phyloP scores from a whole-genome alignment of 1,140 invertebrate genomes.

The Drosophila azteca region DNA sequence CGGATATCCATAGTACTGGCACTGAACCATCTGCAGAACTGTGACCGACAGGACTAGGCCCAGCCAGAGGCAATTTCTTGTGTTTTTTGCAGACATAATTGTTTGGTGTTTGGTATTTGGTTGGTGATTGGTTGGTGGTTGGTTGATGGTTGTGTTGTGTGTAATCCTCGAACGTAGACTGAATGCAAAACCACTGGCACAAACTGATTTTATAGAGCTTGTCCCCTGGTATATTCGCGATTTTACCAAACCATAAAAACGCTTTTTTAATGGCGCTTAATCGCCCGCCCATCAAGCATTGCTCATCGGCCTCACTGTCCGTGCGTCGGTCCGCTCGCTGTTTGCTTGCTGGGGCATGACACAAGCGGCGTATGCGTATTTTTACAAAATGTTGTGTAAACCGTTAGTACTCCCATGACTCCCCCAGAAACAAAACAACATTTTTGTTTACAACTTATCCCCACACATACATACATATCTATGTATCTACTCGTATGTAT shows the following conservation, averaged over 20 bases:
- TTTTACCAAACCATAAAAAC: constrained; percentile 41
- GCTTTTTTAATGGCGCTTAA: constrained; percentile 73
- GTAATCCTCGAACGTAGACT: constrained; percentile 48
- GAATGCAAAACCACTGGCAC: constrained; percentile 28
- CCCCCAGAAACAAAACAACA: constrained; percentile 6
- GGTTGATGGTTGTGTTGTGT: constrained; percentile 9
- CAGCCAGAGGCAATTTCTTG: constrained; percentile 37
- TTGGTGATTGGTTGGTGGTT: constrained; percentile 4
- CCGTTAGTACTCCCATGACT: constrained; percentile 19
- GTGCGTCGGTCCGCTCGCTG: constrained; percentile 8
- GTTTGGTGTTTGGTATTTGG: constrained; percentile 4
- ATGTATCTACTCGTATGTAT: no score
- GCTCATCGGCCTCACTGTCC: constrained; percentile 15
- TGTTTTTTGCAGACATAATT: constrained; percentile 29
- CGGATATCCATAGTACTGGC: constrained; percentile 64
- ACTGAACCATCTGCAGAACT: constrained; percentile 33
- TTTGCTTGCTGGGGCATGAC: constrained; percentile 64
- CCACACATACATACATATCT: no score
- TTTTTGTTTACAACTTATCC: constrained; percentile 4
- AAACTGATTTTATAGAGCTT: constrained; percentile 58
- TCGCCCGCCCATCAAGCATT: constrained; percentile 51
- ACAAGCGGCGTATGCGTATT: constrained; percentile 53
- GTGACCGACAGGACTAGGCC: constrained; percentile 24
- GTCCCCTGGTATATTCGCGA: constrained; percentile 6
- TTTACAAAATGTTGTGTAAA: constrained; percentile 49